Percentiles rank a stretch among this genome's conserved stretches.
Conservation (phyloP, 2,888 invertebrate genomes). For the Drosophila melanosoma region DNA sequence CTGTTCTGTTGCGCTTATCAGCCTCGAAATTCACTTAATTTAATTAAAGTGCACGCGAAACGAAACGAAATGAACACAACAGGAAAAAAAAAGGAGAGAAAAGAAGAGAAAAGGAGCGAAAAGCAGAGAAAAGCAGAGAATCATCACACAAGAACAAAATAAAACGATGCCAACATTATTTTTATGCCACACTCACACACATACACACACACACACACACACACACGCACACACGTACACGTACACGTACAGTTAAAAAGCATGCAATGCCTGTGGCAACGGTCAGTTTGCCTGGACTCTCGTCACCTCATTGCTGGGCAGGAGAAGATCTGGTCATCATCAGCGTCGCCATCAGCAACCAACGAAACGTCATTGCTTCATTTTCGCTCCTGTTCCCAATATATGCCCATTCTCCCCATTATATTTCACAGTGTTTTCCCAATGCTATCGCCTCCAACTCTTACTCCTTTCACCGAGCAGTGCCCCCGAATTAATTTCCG, state of each 20-base stretch:
- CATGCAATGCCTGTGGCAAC: conserved; percentile 35
- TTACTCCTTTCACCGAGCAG: conserved; percentile 40
- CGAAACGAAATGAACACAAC: conserved; percentile 27
- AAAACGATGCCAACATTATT: conserved; percentile 47
- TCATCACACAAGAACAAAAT: conserved; percentile 1
- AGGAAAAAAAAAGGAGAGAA: conserved; percentile 19
- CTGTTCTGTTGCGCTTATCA: conserved; percentile 61
- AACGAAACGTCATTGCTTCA: conserved; percentile 70
- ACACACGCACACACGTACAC: not conserved
- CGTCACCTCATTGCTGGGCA: conserved; percentile 24
- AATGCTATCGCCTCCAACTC: not conserved
- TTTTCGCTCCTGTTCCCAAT: conserved; percentile 57
- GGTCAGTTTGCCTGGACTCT: conserved; percentile 29
- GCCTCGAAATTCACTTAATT: conserved; percentile 73
- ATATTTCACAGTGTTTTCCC: conserved; percentile 7
- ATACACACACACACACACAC: conserved; percentile 19
- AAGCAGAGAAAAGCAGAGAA: not conserved
- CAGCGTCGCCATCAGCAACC: conserved; percentile 52
- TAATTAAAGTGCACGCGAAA: conserved; percentile 65
- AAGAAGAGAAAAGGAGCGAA: conserved; percentile 4
- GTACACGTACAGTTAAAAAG: conserved; percentile 17
- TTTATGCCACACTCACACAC: conserved; percentile 35
- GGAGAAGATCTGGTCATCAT: conserved; percentile 49
- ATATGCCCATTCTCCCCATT: conserved; percentile 2
- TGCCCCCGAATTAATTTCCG: conserved; percentile 84